Evolutionary conservation across 2,797 vertebrate genomes (phyloP), one percentile per base, ranked within the genome.

Genomic region (Myoxocephalus aenaeus): DNA sequence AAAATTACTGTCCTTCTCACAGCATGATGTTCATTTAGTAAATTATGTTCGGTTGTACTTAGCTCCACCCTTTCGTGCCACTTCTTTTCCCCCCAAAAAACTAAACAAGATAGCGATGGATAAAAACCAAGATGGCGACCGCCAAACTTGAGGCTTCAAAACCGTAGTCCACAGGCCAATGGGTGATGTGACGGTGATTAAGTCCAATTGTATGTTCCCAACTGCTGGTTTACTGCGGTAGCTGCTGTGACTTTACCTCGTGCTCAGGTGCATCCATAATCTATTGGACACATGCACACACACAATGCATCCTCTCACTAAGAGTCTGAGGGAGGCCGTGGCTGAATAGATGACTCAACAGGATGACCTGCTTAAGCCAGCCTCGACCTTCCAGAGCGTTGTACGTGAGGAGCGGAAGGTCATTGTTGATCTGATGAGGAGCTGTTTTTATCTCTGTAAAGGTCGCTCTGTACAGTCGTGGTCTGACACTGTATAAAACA

Each of bases 311-410:
- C 62, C 36, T 34, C 44, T 66, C 34, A 12, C 22, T 57, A 7
- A 46, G 44, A 46, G 42, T 64, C 50, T 70, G 54, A 65, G 18
- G 22, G 7, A 44, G 2, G 36, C 34, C 1, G 34, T 34, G 63
- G 42, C 58, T 62, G 53, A 50, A n/a, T 6, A 22, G 32, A 56
- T 86, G 90, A 87, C 77, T 86, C 84, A 79, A n/a, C 77, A 67
- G 65, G n/a, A 50, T 27, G 53, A 69, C 72, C 32, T 8, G 53
- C 50, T 56, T 82, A 70, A 87, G 64, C 70, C 68, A 29, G 61
- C 27, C n/a, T 44, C 15, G 13, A 79, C 82, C 75, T 76, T 75
- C 73, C 58, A 50, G 71, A 62, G 70, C 54, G 46, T 65, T 75
- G 48, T 56, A 6, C 2, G 9, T 3, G 50, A 74, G 58, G 46